Base-by-base conservation (phyloP, 2,113 vertebrate genomes). In the Formicarius rufipectus region DNA sequence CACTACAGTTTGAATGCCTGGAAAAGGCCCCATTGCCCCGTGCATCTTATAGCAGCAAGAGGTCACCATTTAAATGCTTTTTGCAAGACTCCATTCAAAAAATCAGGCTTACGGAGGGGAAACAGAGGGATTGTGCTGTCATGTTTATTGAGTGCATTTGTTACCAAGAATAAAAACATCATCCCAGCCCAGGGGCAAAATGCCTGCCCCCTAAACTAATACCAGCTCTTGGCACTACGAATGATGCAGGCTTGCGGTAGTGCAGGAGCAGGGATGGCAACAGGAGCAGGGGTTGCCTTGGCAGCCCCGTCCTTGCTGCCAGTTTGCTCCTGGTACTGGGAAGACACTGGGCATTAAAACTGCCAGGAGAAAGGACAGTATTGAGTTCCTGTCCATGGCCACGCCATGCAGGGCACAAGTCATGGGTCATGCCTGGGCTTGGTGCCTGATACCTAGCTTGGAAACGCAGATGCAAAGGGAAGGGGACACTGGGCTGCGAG, bases 401-500 rank as follows among this genome's bases (percentile, higher is more conserved):
- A 2, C 4, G 1, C 12, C 17, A 3, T 12, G 40, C 25, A 12
- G 37, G 58, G 7, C 1, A 1, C 39, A 47, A 31, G 23, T 12
- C 27, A 3, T 23, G 18, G 45, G 23, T 68, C 2, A 0, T 25
- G 21, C 33, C 59, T 1, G 30, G 22, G 40, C 47, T 59, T 28
- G 28, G 3, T 15, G 55, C 40, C 47, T 40, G 47, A 12, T 0
- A 1, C 35, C 63, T 56, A 56, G 55, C 49, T 63, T 84, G 60
- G 42, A 63, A 84, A 49, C 0, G 1, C 33, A 39, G 23, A 23
- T 42, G 40, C 47, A 30, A 28, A 59, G 35, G 35, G 45, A 45
- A 18, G 0, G 0, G 42, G 15, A 39, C 0, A 0, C 15, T 0
- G 2, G 56, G 74, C 39, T 59, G 84, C 50, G 25, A 37, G 3